Evolutionary conservation across 2,888 invertebrate genomes (phyloP), one percentile per base, ranked within the genome.

Genomic region (Eumacrocentrus americanus): DNA sequence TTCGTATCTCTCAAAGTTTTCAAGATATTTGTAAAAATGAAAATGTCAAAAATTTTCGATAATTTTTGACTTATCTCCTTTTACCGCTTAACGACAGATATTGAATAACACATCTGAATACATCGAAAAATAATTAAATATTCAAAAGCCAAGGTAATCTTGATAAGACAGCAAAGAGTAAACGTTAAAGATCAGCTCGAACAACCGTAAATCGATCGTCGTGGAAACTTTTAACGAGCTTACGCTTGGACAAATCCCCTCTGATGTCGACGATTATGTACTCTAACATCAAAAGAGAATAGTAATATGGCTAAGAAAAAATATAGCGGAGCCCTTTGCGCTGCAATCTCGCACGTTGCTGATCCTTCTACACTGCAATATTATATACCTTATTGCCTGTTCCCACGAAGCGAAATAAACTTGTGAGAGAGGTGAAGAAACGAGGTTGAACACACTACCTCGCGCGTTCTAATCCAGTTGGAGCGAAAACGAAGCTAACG

Each of bases 401-500:
- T 65, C 65, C 55, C 63, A 63, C 61, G 59, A 54, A 25, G 46
- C 12, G 5, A 23, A 9, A 23, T 11, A 22, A 16, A 11, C 9
- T 11, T 9, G 42, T 6, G 42, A 18, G 42, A 22, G 40, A 38
- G 38, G 48, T 56, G n/a, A n/a, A 29, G 40, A 51, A 58, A 48
- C 20, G 42, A 20, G 40, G 48, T 48, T 56, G 42, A 34, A 42
- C 6, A 44, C 29, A 16, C 29, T 44, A 66, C 29, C 4, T 6
- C 64, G 67, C 69, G 67, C 70, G 72, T 72, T 75, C 72, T 74
- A 75, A 77, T 77, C 73, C 71, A 73, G 68, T 78, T 77, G 70
- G 70, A 72, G 73, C 67, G 73, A 75, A 74, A 77, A 76, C 69
- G 72, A 72, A 75, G 60, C 68, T 70, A 14, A 71, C 76, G 74